Conservation (phyloP, 2,113 vertebrate genomes). For the Scomber colias region DNA sequence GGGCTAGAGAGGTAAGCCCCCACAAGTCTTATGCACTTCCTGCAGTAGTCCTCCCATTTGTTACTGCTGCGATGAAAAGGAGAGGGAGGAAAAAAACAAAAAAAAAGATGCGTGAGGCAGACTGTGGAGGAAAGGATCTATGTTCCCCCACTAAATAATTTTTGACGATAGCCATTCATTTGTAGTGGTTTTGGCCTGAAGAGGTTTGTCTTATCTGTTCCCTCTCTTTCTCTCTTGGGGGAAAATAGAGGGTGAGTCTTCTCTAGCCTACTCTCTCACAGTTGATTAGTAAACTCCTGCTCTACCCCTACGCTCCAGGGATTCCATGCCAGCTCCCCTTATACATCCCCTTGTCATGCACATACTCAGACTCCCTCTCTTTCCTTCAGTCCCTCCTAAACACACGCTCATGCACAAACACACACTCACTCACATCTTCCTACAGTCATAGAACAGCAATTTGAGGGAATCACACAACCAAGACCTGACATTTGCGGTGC, state of each 20-base stretch:
- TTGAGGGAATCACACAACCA: slow-evolving; percentile 70
- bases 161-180: slow-evolving; percentile 76
- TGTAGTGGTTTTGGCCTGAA: slow-evolving; percentile 70
- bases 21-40: slow-evolving; percentile 56
- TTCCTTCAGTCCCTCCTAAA: slow-evolving; percentile 25
- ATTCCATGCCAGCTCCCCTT: slow-evolving; percentile 77
- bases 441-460: slow-evolving; percentile 71
- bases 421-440: slow-evolving; percentile 53
- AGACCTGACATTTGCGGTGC: slow-evolving; percentile 76
- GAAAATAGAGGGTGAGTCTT: slow-evolving; percentile 71
- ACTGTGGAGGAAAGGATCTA: slow-evolving; percentile 43
- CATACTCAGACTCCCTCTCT: slow-evolving; percentile 50
- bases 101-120: slow-evolving; percentile 27
- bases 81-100: background rate
- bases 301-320: slow-evolving; percentile 76
- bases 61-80: slow-evolving; percentile 40
- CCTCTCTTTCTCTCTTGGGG: slow-evolving; percentile 66
- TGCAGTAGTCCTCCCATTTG: slow-evolving; percentile 40
- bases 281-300: slow-evolving; percentile 81
- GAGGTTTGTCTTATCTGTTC: slow-evolving; percentile 78
- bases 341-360: slow-evolving; percentile 75
- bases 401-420: slow-evolving; percentile 38
- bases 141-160: slow-evolving; percentile 47
- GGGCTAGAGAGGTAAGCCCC: slow-evolving; percentile 50
- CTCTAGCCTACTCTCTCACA: slow-evolving; percentile 71